phyloP scores from a whole-genome alignment of 2,888 invertebrate species.

The Chymomyza fuscimana region DNA sequence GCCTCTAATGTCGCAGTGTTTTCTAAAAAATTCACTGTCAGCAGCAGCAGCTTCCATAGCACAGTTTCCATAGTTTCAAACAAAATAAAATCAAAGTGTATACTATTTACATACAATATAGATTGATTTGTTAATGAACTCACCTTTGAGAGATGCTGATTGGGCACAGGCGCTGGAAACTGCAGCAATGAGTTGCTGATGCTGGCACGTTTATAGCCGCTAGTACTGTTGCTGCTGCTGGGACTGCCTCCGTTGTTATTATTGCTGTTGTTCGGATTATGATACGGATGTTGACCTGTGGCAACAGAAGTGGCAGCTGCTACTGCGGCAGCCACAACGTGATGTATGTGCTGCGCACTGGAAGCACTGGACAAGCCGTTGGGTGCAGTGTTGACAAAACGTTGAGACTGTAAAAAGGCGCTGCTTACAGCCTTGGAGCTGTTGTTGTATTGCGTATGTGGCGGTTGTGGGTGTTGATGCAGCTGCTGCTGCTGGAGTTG shows the following conservation, averaged over 20 bases:
- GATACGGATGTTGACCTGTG: constrained; percentile 54
- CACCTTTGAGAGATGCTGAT: constrained; percentile 56
- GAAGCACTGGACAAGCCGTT: constrained; percentile 34
- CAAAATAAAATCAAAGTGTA: constrained; percentile 4
- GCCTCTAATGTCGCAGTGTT: constrained; percentile 18
- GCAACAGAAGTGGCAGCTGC: constrained; percentile 66
- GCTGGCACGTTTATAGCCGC: constrained; percentile 54
- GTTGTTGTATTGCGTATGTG: constrained; percentile 3
- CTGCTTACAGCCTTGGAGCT: constrained; percentile 22
- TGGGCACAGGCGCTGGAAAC: constrained; percentile 48
- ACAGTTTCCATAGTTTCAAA: constrained; percentile 3
- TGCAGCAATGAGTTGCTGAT: constrained; percentile 56
- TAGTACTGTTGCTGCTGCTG: constrained; percentile 37
- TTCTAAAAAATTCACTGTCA: constrained; percentile 19
- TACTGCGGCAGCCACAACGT: constrained; percentile 66
- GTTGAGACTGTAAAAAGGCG: constrained; percentile 22
- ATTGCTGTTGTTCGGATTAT: constrained; percentile 33
- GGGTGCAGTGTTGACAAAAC: constrained; percentile 11
- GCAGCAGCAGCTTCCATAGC: constrained; percentile 24
- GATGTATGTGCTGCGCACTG: constrained; percentile 54
- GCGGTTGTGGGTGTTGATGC: background rate
- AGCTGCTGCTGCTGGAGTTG: constrained; percentile 8
- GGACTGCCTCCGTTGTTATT: constrained; percentile 39
- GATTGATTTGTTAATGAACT: constrained; percentile 42
- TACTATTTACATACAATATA: background rate